phyloP scores from a whole-genome alignment of 2,113 vertebrate species.

The Hylia prasina region DNA sequence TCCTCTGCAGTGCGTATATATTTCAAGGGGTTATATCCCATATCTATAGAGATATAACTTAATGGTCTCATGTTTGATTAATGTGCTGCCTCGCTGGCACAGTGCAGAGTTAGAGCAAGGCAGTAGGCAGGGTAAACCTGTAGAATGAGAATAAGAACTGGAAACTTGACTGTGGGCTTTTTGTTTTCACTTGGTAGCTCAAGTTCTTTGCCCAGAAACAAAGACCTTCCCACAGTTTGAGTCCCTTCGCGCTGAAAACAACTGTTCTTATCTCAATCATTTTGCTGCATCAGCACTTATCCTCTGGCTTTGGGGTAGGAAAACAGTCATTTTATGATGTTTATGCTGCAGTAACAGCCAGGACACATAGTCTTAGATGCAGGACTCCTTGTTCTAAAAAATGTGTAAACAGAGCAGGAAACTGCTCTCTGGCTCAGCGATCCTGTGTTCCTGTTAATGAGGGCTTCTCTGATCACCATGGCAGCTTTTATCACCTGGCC shows the following conservation, averaged over 20 bases:
- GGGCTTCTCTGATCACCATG: not conserved
- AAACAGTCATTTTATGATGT: not conserved
- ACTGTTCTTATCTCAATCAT: not conserved
- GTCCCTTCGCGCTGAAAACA: not conserved
- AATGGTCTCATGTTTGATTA: not conserved
- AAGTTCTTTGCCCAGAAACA: not conserved
- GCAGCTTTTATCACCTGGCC: not conserved
- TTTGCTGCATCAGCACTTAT: not conserved
- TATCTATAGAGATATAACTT: not conserved
- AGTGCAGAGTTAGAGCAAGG: not conserved
- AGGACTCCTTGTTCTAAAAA: not conserved
- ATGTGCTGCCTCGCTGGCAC: not conserved
- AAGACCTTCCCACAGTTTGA: not conserved
- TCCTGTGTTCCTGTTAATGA: not conserved
- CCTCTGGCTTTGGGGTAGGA: not conserved
- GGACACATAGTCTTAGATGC: not conserved
- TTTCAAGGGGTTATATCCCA: not conserved
- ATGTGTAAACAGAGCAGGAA: not conserved
- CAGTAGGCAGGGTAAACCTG: not conserved
- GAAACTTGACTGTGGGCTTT: not conserved
- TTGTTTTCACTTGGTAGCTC: not conserved
- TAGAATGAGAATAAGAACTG: not conserved
- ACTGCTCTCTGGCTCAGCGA: fast-evolving
- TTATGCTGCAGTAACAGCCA: not conserved
- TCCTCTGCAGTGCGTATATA: not conserved